Base-by-base conservation (phyloP, 2,797 vertebrate species). In the Atherinosoma microstoma region DNA sequence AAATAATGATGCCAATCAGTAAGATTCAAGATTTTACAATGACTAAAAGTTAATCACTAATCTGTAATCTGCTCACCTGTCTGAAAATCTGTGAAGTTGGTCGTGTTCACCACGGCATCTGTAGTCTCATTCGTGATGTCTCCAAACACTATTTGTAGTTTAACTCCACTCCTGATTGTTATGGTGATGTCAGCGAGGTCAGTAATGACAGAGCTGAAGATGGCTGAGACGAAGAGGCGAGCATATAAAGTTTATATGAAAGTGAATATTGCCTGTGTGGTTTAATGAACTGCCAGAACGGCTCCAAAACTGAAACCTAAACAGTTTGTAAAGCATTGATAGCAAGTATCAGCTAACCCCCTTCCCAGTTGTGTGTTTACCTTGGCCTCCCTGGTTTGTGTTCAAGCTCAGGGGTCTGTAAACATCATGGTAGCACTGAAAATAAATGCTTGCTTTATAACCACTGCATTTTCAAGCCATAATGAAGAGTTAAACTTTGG, bases 81-180 rank as follows among this genome's bases (percentile, higher is more conserved):
- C 20, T 76, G 10, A 29, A 91, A 86, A 58, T 82, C 18, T 20
- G 0, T 7, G 30, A 93, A 94, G 77, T 94, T 54, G 2, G 93
- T 94, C 8, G 85, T 78, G 85, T 94, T 94, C 29, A 94, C 91
- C 6, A 94, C 75, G 0, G 35, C 88, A 8, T 93, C 84, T 1
- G 90, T 91, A 0, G 64, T 84, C 73, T 94, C 91, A 1, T 87
- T 84, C 0, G 85, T 89, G 58, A 94, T 93, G 82, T 92, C 89
- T 60, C 84, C 93, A 57, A 90, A 88, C 4, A 92, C 85, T 18
- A 93, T 3, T 27, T 86, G 78, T 32, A 93, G 64, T 36, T 79
- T 73, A 53, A 83, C 64, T 12, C 68, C 58, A 0, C 11, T 15
- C 36, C 70, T 58, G 18, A 85, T 7, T 47, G 76, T 57, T n/a